phyloP scores from a whole-genome alignment of 1,140 invertebrate genomes.

The Apolygus lucorum region DNA sequence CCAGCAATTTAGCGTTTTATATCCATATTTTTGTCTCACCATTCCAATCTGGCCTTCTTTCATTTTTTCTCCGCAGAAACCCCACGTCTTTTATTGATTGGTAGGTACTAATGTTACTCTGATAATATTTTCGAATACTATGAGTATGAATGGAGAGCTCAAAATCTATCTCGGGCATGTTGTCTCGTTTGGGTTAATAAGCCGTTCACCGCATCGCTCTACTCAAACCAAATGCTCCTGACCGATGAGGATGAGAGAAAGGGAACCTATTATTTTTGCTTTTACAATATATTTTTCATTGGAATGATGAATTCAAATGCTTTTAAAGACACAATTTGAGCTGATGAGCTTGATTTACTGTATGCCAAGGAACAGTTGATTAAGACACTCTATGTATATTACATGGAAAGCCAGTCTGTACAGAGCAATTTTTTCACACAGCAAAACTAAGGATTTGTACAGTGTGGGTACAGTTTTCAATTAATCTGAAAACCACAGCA shows the following conservation, averaged over 20 bases:
- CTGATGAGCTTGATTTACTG: too few species aligned
- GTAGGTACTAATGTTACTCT: too few species aligned
- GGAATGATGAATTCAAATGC: neutral
- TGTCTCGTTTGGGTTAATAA: too few species aligned
- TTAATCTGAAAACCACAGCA: too few species aligned
- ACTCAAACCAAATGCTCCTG: constrained; percentile 5
- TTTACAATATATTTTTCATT: neutral
- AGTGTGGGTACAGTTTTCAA: too few species aligned
- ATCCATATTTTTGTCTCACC: constrained; percentile 15
- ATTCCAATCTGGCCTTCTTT: constrained; percentile 18
- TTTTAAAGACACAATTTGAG: too few species aligned
- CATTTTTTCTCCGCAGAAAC: neutral
- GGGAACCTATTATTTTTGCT: neutral
- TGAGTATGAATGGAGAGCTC: too few species aligned
- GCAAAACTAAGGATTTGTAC: too few species aligned
- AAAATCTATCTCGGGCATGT: too few species aligned
- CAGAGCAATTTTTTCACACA: constrained; percentile 1
- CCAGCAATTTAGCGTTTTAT: constrained; percentile 22
- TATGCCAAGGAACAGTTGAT: neutral
- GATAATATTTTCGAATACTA: too few species aligned
- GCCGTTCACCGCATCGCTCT: constrained; percentile 1
- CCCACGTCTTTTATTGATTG: constrained; percentile 1
- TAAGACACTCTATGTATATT: neutral
- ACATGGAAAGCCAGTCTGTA: constrained; percentile 23
- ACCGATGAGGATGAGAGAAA: too few species aligned